These are phyloP conservation scores for Meleagris gallopavo DNA, from an alignment of 2,113 vertebrate genomes.

Conservation along the genomic window DNA sequence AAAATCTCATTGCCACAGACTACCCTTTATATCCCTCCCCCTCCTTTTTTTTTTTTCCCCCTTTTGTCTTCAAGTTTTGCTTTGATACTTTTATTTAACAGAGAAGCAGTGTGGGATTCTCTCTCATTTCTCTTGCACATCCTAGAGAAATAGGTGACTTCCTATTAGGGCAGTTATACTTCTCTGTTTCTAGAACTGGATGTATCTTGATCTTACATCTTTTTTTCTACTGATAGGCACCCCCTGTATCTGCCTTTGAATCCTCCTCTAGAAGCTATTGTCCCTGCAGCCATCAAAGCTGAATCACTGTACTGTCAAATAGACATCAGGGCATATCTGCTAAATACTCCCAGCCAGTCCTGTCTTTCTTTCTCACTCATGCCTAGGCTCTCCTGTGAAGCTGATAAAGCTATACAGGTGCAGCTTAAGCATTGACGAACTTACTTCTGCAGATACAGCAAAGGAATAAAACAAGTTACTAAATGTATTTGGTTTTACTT, in stretches of 20 bases:
- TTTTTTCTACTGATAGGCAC: neutral
- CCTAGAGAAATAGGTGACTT: neutral
- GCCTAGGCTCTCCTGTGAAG: neutral
- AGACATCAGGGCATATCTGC: neutral
- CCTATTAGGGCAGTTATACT: neutral
- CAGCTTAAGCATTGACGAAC: neutral
- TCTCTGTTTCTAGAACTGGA: neutral
- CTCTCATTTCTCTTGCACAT: neutral
- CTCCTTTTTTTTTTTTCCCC: neutral
- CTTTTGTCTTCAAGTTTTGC: neutral
- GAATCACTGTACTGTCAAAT: neutral
- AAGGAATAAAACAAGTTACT: neutral
- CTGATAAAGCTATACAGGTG: neutral
- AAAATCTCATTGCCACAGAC: neutral
- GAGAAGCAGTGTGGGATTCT: neutral
- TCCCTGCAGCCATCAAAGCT: neutral
- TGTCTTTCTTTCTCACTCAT: neutral
- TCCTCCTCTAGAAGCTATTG: neutral
- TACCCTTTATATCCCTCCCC: neutral
- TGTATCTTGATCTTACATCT: neutral
- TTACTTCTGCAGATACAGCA: neutral
- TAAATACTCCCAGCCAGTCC: neutral
- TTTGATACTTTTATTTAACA: neutral
- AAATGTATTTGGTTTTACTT: conserved; percentile 16
- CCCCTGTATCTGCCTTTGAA: neutral